Conservation (phyloP, 2,797 vertebrate species). For the Ispidina picta region DNA sequence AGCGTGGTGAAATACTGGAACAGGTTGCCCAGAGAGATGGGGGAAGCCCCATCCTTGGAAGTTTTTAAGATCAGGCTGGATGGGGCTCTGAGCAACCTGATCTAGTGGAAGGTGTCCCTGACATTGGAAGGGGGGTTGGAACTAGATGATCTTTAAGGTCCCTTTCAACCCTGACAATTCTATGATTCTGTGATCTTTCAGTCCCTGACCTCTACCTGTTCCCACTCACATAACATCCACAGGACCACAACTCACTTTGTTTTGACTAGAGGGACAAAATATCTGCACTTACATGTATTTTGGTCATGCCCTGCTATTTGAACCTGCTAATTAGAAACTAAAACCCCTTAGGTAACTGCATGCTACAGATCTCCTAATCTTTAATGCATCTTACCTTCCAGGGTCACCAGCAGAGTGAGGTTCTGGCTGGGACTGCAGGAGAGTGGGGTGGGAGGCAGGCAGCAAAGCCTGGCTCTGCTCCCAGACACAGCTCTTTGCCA, state of each 20-base stretch:
- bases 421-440: neutral
- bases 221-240: neutral
- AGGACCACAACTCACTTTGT: neutral
- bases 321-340: neutral
- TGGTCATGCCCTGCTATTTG: neutral
- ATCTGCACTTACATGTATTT: neutral
- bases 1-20: too few relatives aligned
- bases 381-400: neutral
- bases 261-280: neutral
- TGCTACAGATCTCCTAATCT: neutral
- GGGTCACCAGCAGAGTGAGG: neutral
- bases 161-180: too few relatives aligned
- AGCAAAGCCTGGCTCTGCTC: neutral
- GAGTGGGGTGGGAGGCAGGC: accelerated
- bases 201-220: too few relatives aligned
- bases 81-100: too few relatives aligned
- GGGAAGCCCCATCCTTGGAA: too few relatives aligned
- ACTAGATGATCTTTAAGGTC: too few relatives aligned
- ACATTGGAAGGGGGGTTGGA: too few relatives aligned
- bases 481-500: neutral
- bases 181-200: neutral
- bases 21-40: too few relatives aligned
- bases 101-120: too few relatives aligned
- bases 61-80: too few relatives aligned
- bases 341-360: neutral